Conservation (phyloP, 92 coral and sea anemone genomes). For the Chrysogorgia sp. region DNA sequence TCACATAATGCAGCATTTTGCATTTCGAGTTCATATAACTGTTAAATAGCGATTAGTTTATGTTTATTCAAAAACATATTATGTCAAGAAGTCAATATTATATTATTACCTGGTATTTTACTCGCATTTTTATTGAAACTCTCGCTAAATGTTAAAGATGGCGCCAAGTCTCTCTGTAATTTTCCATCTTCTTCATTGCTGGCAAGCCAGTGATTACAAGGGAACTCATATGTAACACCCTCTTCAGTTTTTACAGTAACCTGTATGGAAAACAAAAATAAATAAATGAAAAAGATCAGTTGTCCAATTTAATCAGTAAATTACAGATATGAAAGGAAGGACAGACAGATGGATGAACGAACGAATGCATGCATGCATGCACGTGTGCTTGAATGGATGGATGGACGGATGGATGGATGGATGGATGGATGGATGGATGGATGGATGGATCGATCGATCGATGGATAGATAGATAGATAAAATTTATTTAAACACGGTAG, state of each 20-base stretch:
- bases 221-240: constrained; percentile 72
- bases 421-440: no score
- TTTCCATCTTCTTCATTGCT: constrained; percentile 82
- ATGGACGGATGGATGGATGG: no score
- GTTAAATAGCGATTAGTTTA: no score
- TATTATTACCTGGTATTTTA: background rate
- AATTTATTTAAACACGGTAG: no score
- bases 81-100: background rate
- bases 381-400: no score
- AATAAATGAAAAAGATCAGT: background rate
- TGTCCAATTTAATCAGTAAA: background rate
- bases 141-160: constrained; percentile 34
- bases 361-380: no score
- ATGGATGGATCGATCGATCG: no score
- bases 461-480: no score
- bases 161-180: constrained; percentile 68
- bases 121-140: background rate
- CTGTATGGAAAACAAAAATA: constrained; percentile 58
- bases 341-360: no score
- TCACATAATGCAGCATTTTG: no score
- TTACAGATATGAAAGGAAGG: no score
- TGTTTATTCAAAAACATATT: background rate
- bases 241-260: constrained; percentile 65
- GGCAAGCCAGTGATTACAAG: constrained; percentile 91
- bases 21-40: no score